A percentile compares a stretch with the other conserved stretches of the same genome.
phyloP scores from a whole-genome alignment of 2,888 invertebrate genomes.

The Drosophila atripex region DNA sequence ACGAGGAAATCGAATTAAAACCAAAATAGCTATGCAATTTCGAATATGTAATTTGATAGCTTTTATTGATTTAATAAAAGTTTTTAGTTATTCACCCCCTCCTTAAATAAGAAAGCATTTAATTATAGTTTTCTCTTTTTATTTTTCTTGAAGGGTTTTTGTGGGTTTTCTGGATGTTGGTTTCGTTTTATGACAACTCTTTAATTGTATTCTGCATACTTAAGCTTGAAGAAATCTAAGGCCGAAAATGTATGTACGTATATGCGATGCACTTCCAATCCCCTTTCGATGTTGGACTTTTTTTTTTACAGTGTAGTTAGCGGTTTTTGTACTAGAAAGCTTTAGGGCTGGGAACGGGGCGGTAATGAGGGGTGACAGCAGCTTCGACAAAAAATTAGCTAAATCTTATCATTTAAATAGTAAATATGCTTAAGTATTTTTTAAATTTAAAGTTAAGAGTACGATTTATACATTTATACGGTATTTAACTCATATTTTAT shows the following conservation, averaged over 20 bases:
- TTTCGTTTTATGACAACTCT: conserved; percentile 35
- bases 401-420: conserved; percentile 66
- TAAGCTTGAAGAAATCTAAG: conserved; percentile 72
- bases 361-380: conserved; percentile 48
- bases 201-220: conserved; percentile 56
- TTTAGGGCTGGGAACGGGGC: conserved; percentile 30
- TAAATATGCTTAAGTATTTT: conserved; percentile 66
- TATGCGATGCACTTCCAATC: conserved; percentile 47
- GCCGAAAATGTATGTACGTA: conserved; percentile 74
- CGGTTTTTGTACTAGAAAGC: conserved; percentile 75
- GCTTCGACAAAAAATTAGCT: conserved; percentile 75
- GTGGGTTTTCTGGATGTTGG: conserved; percentile 36
- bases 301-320: conserved; percentile 55
- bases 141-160: conserved; percentile 50
- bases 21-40: neutral
- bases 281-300: conserved; percentile 32
- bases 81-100: neutral
- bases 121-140: conserved; percentile 63
- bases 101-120: conserved; percentile 3
- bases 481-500: conserved; percentile 56
- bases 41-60: neutral
- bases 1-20: neutral
- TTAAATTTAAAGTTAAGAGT: conserved; percentile 42
- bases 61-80: neutral
- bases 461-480: conserved; percentile 43